Base-by-base conservation (phyloP, 2,113 vertebrate genomes). In the Gorsachius goisagi region DNA sequence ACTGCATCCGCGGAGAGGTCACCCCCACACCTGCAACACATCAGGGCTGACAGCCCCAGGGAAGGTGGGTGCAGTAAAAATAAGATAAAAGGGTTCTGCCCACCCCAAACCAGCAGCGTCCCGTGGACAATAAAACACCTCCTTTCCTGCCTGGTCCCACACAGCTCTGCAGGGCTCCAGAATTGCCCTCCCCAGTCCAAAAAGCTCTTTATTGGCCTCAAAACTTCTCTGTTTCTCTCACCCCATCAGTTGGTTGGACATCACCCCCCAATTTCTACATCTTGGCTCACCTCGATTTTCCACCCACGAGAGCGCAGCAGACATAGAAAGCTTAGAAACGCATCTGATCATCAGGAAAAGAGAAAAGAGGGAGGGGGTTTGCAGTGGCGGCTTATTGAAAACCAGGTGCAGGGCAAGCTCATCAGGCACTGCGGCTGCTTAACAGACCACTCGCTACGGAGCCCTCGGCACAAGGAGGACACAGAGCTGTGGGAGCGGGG, bases 1-100 rank as follows among this genome's bases (percentile, higher is more conserved):
- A 50, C 8, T 3, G 1, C 12, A 19, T 63, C 67, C 49, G 33
- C 21, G 37, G 64, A 62, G 41, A 63, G 32, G 33, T 41, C 74
- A n/a, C 19, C 24, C 30, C 23, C 6, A 4, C 2, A 1, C 6
- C 63, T 32, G 5, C 10, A 4, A 3, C 0, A 7, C 15, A 0
- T 14, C 71, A 21, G n/a, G 3, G 2, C 62, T 9, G 33, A 33
- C 13, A 62, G 41, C 59, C 17, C 74, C 1, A 0, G 32, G 45
- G 35, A 10, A 64, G 20, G 22, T 0, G 1, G 9, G 14, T 3
- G 26, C 4, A 12, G 37, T 12, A 12, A 52, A 80, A 44, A 7
- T 1, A 18, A 44, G 15, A 35, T 14, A n/a, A 20, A 75, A 71
- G 9, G 5, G 24, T 8, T 79, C 18, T 30, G 8, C 0, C 0